These are phyloP conservation scores for Clivina fossor DNA, from an alignment of 2,888 invertebrate genomes.

Conservation along the genomic window DNA sequence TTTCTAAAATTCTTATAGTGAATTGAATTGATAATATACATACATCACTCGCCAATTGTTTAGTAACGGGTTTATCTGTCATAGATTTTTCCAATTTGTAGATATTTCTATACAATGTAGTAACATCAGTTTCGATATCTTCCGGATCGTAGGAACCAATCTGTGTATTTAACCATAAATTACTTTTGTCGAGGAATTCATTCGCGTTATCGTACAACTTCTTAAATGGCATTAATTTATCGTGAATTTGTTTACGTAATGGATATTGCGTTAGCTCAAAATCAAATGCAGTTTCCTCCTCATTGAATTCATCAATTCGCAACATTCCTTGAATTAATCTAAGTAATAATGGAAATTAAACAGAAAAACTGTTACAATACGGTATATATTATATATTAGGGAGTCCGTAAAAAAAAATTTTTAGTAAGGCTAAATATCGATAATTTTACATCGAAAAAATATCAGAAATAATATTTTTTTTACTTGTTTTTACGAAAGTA, in stretches of 20 bases:
- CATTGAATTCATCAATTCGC: constrained; percentile 85
- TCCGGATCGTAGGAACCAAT: constrained; percentile 87
- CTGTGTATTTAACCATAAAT: constrained; percentile 81
- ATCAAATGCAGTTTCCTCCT: constrained; percentile 85
- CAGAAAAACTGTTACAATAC: no score
- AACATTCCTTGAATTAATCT: constrained; percentile 73
- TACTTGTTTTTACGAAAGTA: no score
- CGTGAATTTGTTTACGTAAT: constrained; percentile 74
- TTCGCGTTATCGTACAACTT: constrained; percentile 86
- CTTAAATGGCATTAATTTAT: constrained; percentile 81
- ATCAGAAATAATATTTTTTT: no score
- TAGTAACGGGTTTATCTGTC: constrained; percentile 72
- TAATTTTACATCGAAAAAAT: no score
- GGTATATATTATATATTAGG: background rate
- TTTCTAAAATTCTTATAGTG: background rate
- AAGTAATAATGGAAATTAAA: constrained; percentile 35
- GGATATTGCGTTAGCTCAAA: constrained; percentile 90
- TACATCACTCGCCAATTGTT: constrained; percentile 69
- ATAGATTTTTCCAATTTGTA: constrained; percentile 89
- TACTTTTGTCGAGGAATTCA: constrained; percentile 80
- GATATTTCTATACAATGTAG: constrained; percentile 69
- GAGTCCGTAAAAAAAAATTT: no score
- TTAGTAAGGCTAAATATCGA: no score
- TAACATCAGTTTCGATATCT: constrained; percentile 79
- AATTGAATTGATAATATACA: constrained; percentile 33